Evolutionary conservation across 2,113 vertebrate genomes (phyloP).

Genomic region (Ameiurus melas): DNA sequence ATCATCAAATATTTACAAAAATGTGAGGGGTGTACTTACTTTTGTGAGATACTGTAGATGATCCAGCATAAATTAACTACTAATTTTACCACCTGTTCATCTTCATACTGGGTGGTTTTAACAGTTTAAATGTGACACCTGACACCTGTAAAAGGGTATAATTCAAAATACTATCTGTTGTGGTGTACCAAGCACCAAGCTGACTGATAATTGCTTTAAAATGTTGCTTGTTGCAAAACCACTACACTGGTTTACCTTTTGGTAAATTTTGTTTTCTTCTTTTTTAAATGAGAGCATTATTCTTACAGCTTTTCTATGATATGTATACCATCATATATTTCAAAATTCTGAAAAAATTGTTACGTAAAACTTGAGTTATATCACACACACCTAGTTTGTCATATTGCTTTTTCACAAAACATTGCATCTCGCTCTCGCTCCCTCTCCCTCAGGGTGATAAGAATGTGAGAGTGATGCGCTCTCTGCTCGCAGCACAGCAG

Average conservation of each 20-base stretch:
- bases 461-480: conserved; percentile 94
- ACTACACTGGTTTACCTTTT: neutral
- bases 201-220: neutral
- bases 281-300: neutral
- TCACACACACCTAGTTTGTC: neutral
- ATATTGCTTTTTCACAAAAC: neutral
- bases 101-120: neutral
- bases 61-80: neutral
- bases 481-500: conserved; percentile 91
- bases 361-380: neutral
- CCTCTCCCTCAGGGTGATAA: conserved; percentile 87
- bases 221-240: neutral
- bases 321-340: neutral
- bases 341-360: neutral
- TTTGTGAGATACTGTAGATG: neutral
- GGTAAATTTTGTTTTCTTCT: neutral
- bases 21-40: no score
- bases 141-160: neutral
- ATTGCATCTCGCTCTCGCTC: neutral
- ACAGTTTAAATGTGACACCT: neutral
- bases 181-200: neutral
- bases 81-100: neutral
- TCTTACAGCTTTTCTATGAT: neutral
- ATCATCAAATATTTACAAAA: no score
- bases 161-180: neutral